These are phyloP conservation scores for Thunnus maccoyii DNA, from an alignment of 2,113 vertebrate genomes.

Conservation along the genomic window DNA sequence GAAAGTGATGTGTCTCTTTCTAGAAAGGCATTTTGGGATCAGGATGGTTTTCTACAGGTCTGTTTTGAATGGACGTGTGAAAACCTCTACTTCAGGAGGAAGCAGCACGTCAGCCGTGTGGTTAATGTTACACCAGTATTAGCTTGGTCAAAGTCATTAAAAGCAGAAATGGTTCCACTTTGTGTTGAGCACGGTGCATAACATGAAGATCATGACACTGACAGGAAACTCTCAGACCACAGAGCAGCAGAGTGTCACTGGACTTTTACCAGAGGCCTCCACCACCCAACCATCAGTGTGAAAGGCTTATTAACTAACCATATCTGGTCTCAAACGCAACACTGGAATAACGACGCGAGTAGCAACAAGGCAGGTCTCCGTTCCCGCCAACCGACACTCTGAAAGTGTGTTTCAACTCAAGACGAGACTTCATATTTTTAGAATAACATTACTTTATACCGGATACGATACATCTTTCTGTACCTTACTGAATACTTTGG, in stretches of 20 bases:
- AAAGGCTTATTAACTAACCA: neutral
- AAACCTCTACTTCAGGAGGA: neutral
- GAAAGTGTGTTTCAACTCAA: neutral
- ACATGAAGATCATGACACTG: neutral
- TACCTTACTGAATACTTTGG: neutral
- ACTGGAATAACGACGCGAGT: neutral
- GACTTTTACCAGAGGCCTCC: neutral
- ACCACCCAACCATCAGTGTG: neutral
- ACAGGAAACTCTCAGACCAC: neutral
- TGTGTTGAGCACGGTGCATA: too few relatives aligned
- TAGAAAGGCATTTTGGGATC: too few relatives aligned
- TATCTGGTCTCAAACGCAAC: constrained; percentile 1
- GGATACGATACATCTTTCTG: constrained; percentile 1
- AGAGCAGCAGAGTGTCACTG: neutral
- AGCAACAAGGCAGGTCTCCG: neutral
- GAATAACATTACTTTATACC: neutral
- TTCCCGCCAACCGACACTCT: neutral
- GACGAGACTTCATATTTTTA: neutral
- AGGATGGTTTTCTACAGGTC: too few relatives aligned
- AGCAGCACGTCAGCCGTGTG: neutral
- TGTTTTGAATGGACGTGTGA: too few relatives aligned
- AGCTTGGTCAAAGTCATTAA: neutral
- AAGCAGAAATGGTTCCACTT: too few relatives aligned
- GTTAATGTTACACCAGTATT: too few relatives aligned
- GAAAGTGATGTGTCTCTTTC: too few relatives aligned